A percentile compares a stretch with the other conserved stretches of the same genome.
These are phyloP conservation scores for Oscheius myriophilus DNA, from an alignment of 2,888 invertebrate genomes.

Conservation along the genomic window DNA sequence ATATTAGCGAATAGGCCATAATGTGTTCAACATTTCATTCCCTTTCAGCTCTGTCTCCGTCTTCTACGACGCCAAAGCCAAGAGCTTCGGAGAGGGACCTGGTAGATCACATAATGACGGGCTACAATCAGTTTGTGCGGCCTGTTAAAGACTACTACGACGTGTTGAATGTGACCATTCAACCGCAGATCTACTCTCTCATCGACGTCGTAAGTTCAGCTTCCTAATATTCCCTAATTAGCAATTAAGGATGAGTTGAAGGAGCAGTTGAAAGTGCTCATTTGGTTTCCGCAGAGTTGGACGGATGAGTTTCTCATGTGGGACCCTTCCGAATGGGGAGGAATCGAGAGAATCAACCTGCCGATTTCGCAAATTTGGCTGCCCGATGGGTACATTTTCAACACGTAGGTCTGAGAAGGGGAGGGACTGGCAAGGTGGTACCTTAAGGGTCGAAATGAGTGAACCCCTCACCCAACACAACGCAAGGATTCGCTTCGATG, in stretches of 20 bases:
- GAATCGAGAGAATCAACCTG: conserved; percentile 53
- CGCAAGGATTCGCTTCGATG: conserved; percentile 52
- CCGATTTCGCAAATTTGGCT: conserved; percentile 55
- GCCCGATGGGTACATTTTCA: conserved; percentile 61
- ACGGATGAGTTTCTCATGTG: conserved; percentile 54
- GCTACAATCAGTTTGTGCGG: conserved; percentile 46
- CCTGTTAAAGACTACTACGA: conserved; percentile 50
- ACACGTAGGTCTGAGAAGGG: conserved; percentile 45
- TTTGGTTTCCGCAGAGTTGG: conserved; percentile 63
- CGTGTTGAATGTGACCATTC: conserved; percentile 55
- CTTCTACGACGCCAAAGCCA: background rate
- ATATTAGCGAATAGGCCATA: too few species aligned
- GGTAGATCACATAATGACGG: conserved; percentile 40
- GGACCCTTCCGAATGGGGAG: conserved; percentile 56
- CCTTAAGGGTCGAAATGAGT: conserved; percentile 52
- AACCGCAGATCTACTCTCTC: conserved; percentile 57
- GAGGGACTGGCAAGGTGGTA: background rate
- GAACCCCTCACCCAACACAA: conserved; percentile 55
- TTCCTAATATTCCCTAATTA: background rate
- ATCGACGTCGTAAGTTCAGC: conserved; percentile 50
- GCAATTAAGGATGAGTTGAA: conserved; percentile 53
- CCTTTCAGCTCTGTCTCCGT: background rate
- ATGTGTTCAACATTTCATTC: background rate
- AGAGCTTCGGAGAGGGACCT: conserved; percentile 41
- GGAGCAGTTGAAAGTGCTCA: conserved; percentile 53